phyloP scores from a whole-genome alignment of 2,797 vertebrate genomes.

The Philypnodon macrostomus region DNA sequence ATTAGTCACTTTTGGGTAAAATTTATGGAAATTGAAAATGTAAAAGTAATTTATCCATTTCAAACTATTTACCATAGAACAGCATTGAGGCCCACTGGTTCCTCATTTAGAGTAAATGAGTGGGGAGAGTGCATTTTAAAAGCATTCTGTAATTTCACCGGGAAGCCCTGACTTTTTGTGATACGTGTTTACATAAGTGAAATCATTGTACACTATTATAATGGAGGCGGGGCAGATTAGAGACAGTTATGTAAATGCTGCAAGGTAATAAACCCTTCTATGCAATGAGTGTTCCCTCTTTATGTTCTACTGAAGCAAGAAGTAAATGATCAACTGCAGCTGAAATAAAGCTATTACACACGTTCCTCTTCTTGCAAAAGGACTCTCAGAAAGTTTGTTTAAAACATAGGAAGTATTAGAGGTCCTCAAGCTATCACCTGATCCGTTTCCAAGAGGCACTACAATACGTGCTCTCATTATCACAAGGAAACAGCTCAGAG shows the following conservation, averaged over 20 bases:
- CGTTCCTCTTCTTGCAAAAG: neutral
- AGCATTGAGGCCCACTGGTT: too few species aligned
- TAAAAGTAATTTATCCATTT: too few species aligned
- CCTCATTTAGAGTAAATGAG: too few species aligned
- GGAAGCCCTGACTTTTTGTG: too few species aligned
- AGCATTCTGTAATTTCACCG: too few species aligned
- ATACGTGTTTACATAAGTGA: too few species aligned
- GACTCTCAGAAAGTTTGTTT: neutral
- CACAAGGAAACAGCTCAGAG: neutral
- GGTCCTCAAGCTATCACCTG: conserved; percentile 6
- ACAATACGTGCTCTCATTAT: conserved; percentile 1
- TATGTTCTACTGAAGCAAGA: neutral
- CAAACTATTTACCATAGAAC: too few species aligned
- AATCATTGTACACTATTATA: neutral
- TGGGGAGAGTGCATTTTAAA: too few species aligned
- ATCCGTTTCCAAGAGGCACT: conserved; percentile 7
- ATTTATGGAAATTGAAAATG: too few species aligned
- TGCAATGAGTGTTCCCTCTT: neutral
- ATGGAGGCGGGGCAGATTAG: neutral
- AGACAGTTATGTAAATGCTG: neutral
- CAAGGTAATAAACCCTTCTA: neutral
- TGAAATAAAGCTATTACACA: too few species aligned
- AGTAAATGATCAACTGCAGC: neutral
- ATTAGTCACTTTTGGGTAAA: too few species aligned
- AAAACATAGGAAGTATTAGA: conserved; percentile 3